Evolutionary conservation across 2,797 vertebrate species (phyloP), one percentile per base, ranked within the genome.

Genomic region (Acrossocheilus fasciatus): DNA sequence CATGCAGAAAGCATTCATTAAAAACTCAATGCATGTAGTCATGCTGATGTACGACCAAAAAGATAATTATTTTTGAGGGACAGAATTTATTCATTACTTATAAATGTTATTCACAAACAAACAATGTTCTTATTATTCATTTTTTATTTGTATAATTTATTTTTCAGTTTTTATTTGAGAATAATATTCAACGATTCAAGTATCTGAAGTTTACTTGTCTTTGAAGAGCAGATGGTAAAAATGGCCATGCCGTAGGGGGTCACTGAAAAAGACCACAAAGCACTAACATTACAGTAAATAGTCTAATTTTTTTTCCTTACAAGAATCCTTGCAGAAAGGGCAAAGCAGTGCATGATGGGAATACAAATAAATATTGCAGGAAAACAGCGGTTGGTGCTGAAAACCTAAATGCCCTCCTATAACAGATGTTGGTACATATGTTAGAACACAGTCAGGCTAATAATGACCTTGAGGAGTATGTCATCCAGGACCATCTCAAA

Each of bases 391-490:
- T 88, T 88, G 75, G 62, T 47, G 54, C 69, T 69, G 57, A 72
- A 76, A 74, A 81, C 79, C 75, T 83, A 87, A 84, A 86, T 57
- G 36, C 84, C 62, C 52, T 85, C 87, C 80, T 85, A 26, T 62
- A 88, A 78, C 89, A 90, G 89, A 89, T 90, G 88, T 90, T 87
- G 47, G 36, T 80, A 84, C 90, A 89, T 88, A 88, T 90, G 89
- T 87, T 81, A 82, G 41, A 82, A 82, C 83, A 76, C 52, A 78
- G 52, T 62, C 87, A 20, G n/a, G 23, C 69, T 89, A 89, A 87
- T 88, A 89, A 88, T 88, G 85, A 89, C 89, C 89, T 89, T 89
- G 80, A 88, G 88, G 81, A 78, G 52, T 74, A 83, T 59, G 54
- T 45, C 81, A 47, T 84, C 68, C 73, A 82, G 74, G 82, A 78